Evolutionary conservation across 2,797 vertebrate species (phyloP), one percentile per base, ranked within the genome.

Genomic region (Pogoniulus pusillus): DNA sequence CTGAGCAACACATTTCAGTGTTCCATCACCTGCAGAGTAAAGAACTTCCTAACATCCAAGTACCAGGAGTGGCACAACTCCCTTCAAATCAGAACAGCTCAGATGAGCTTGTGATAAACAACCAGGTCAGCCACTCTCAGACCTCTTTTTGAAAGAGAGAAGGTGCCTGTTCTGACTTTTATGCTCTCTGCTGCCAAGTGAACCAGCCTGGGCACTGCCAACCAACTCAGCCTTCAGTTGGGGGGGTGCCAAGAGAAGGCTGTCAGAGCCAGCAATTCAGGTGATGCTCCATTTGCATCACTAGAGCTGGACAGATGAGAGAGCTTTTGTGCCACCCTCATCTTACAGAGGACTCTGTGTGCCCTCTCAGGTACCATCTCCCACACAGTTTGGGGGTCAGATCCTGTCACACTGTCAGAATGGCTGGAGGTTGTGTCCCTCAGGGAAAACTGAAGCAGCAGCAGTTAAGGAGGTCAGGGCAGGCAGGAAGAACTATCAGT

Each of bases 151-250:
- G 4, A 41, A 18, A 24, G 26, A 12, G 45, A 32, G 41, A 17
- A 83, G 64, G 16, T 8, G 5, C 35, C 45, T 24, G 19, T 30
- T 9, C 32, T 8, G 82, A 63, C 10, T 8, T 32, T 10, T 2
- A 29, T 4, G 55, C 10, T 8, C 43, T 20, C 32, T 24, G 4
- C 60, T 41, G 43, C 39, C 17, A 14, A 51, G 26, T 2, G 7
- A 68, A 20, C 5, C 49, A 34, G 34, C 27, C n/a, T 5, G 27
- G 39, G 35, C 29, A 12, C 43, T 3, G 5, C 57, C 17, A 10
- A 43, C 29, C 3, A 2, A 19, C 17, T 24, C 12, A 0, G 24
- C 4, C 3, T 6, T 24, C 6, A 2, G 39, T 4, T 8, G 3
- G 32, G 35, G 11, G 14, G 26, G 23, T 29, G 16, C 41, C 32